Evolutionary conservation across 2,113 vertebrate species (phyloP), one percentile per base, ranked within the genome.

Genomic region (Phrynosoma platyrhinos): DNA sequence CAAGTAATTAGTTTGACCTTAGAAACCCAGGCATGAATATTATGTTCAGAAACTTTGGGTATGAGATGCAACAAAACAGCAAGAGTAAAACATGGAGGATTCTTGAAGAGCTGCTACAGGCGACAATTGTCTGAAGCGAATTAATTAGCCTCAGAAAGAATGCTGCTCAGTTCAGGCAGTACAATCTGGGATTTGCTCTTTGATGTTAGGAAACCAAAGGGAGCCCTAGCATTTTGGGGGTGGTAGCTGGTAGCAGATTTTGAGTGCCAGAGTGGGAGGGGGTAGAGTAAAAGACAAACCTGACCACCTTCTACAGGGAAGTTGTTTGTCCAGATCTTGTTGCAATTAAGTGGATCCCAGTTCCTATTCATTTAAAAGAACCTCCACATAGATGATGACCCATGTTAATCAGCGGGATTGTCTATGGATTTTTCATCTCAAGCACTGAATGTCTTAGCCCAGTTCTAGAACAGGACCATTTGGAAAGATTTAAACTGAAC

Each of bases 1-100:
- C 71, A 69, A 93, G 81, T 76, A 75, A 87, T 93, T 83, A 52
- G 16, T 84, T 74, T 90, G 83, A 92, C 53, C 90, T 87, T 82
- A 91, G 85, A 87, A 52, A 74, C 77, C 32, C 90, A 91, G 32
- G 55, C 89, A 90, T 85, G 86, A 90, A 74, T 74, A 53, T 0
- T 0, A 64, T 83, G 62, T 88, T 83, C 8, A 40, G 83, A 89
- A 91, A 92, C 3, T 1, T 2, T 47, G 0, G 0, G 40, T 72
- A 64, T 66, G 83, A 62, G 83, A 88, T 53, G 4, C 18, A 0
- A 66, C 25, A 68, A 69, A 86, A 86, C 82, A 74, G 47, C 52
- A n/a, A 77, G 32, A 82, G 40, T 76, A 86, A 89, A 89, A 82
- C 27, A 76, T 42, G 62, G 87, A 69, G 47, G 21, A 64, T 78